Evolutionary conservation across 2,797 vertebrate species (phyloP).

Genomic region (Synanceia verrucosa): DNA sequence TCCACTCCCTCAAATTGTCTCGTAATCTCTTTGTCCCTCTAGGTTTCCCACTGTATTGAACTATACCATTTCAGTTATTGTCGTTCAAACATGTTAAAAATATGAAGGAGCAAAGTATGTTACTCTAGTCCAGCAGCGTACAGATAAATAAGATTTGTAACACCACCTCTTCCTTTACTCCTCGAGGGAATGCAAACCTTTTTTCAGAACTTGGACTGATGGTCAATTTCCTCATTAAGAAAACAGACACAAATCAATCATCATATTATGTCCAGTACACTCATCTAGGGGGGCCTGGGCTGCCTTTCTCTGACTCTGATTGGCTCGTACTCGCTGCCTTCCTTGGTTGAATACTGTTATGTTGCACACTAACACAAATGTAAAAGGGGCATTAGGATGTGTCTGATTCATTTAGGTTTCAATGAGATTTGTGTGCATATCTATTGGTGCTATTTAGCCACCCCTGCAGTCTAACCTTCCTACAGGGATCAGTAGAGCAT

Average conservation of each 20-base stretch:
- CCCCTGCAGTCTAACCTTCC: neutral
- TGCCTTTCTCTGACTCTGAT: too few relatives aligned
- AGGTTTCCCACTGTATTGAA: slow-evolving; percentile 51
- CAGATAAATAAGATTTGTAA: too few relatives aligned
- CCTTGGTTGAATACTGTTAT: neutral
- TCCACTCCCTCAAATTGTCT: slow-evolving; percentile 56
- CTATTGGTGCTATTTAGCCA: neutral
- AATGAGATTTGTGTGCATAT: neutral
- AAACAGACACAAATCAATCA: slow-evolving; percentile 15
- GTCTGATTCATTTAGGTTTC: neutral
- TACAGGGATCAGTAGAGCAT: slow-evolving; percentile 1
- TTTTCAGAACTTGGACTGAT: slow-evolving; percentile 35
- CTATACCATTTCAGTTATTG: slow-evolving; percentile 35
- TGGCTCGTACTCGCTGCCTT: too few relatives aligned
- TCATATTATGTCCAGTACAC: too few relatives aligned
- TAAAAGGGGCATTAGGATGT: neutral
- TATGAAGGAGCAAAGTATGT: too few relatives aligned
- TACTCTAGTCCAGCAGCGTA: too few relatives aligned
- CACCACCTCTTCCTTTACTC: slow-evolving; percentile 28
- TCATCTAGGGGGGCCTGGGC: too few relatives aligned
- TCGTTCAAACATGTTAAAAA: too few relatives aligned
- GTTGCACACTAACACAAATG: neutral
- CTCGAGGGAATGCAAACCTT: slow-evolving; percentile 33
- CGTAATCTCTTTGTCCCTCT: slow-evolving; percentile 54
- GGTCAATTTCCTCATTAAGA: slow-evolving; percentile 33